Conservation (phyloP, 1,140 invertebrate genomes). For the Drosophila pallidifrons region DNA sequence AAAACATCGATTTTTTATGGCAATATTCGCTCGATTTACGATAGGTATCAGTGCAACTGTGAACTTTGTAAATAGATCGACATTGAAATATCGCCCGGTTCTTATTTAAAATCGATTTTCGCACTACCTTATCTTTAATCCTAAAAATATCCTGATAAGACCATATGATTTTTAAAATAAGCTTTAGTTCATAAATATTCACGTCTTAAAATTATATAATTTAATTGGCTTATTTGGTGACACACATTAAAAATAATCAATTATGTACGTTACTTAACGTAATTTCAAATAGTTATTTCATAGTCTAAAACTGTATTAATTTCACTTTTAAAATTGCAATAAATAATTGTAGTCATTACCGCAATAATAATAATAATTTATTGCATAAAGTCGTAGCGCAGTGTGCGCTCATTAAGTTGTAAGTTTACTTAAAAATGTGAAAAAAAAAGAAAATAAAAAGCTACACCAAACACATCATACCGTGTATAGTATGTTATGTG, state of each 20-base stretch:
- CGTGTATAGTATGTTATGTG: too few relatives aligned
- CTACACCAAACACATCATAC: background rate
- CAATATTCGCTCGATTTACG: background rate
- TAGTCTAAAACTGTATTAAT: background rate
- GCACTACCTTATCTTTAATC: too few relatives aligned
- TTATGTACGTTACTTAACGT: too few relatives aligned
- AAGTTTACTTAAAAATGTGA: background rate
- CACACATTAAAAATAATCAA: too few relatives aligned
- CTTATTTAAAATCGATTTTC: too few relatives aligned
- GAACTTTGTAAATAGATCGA: background rate
- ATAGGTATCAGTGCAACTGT: slow-evolving; percentile 12
- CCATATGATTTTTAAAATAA: too few relatives aligned
- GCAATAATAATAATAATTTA: background rate
- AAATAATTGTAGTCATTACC: background rate
- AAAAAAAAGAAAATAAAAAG: slow-evolving; percentile 3
- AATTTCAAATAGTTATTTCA: too few relatives aligned
- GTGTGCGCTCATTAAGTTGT: background rate
- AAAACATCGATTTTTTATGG: too few relatives aligned
- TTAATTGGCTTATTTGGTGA: too few relatives aligned
- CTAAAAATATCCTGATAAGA: too few relatives aligned
- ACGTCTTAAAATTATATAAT: too few relatives aligned
- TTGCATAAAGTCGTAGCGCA: background rate
- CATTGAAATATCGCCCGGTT: background rate
- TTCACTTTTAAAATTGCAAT: background rate
- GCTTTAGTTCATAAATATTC: too few relatives aligned